Percentiles rank a stretch among this genome's conserved stretches.
These are phyloP conservation scores for Rhopalosiphum nymphaeae DNA, from an alignment of 2,888 invertebrate genomes.

Conservation along the genomic window DNA sequence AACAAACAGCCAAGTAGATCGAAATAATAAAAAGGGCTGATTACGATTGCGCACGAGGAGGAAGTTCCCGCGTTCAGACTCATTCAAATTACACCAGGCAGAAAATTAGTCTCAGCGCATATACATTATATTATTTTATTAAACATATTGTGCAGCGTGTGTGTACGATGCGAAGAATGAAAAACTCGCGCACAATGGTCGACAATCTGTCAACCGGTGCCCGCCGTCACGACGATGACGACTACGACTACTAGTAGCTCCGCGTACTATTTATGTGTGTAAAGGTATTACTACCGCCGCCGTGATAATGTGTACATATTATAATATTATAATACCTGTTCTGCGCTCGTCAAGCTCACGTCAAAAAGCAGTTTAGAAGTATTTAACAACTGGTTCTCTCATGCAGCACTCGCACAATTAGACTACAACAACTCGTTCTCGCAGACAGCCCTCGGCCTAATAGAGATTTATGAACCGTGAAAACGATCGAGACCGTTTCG, in stretches of 20 bases:
- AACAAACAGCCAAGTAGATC: not conserved
- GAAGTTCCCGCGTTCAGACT: not conserved
- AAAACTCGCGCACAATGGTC: constrained; percentile 52
- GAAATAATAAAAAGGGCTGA: constrained; percentile 34
- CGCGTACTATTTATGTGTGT: not conserved
- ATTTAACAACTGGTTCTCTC: constrained; percentile 63
- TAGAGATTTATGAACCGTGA: constrained; percentile 65
- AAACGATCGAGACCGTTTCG: constrained; percentile 59
- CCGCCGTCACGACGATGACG: not conserved
- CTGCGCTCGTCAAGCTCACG: constrained; percentile 57
- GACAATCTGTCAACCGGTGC: constrained; percentile 63
- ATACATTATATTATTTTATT: constrained; percentile 40
- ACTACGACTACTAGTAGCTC: not conserved
- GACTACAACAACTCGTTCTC: constrained; percentile 59
- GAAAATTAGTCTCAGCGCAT: constrained; percentile 50
- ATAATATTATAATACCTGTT: constrained; percentile 53
- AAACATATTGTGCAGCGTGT: not conserved
- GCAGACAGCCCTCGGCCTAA: constrained; percentile 56
- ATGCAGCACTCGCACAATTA: constrained; percentile 49
- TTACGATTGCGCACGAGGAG: constrained; percentile 2
- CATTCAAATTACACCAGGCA: constrained; percentile 61
- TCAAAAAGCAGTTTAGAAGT: constrained; percentile 61
- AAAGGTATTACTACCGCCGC: not conserved
- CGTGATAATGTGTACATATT: not conserved
- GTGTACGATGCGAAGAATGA: not conserved